Evolutionary conservation across 2,113 vertebrate species (phyloP), one percentile per base, ranked within the genome.

Genomic region (Pelodiscus sinensis): DNA sequence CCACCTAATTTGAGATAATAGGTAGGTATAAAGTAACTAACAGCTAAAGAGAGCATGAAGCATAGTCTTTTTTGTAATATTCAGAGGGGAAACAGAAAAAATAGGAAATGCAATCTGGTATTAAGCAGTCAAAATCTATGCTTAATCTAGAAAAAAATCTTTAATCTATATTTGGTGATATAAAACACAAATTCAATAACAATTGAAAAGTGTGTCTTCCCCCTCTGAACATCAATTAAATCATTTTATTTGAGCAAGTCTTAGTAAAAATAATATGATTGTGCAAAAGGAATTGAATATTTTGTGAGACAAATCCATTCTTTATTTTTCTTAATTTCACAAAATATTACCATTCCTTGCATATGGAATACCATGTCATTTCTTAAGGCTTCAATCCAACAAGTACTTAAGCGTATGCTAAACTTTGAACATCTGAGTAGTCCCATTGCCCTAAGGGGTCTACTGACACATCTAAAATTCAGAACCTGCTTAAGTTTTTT

Each of bases 291-390:
- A 93, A 91, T 16, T 14, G 91, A 90, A 31, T 6, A 84, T 55
- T 73, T 81, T 27, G 2, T 89, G 65, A 91, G 44, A 89, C 57
- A 68, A 68, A 82, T 79, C 51, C 57, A 3, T 31, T 68, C 19
- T 71, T 60, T 65, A 15, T 87, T 75, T 92, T 79, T 25, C 38
- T 35, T 50, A 77, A 27, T 77, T 38, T 77, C 73, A 77, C 12
- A 50, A 77, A 77, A 77, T n/a, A 50, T 22, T 77, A 22, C 95
- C 80, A 12, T 22, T 91, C 57, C 81, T 94, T 91, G 90, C 89
- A 38, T 38, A 75, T 2, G 12, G 12, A 65, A 29, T 12, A 56
- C 10, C 10, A 31, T 58, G 5, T 62, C 77, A 77, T 21, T 38
- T 24, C 22, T 9, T 21, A 92, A 8, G 15, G 29, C 68, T 31